A percentile compares a stretch with the other conserved stretches of the same genome.
Conservation (phyloP, 2,797 vertebrate genomes). For the Characodon lateralis region DNA sequence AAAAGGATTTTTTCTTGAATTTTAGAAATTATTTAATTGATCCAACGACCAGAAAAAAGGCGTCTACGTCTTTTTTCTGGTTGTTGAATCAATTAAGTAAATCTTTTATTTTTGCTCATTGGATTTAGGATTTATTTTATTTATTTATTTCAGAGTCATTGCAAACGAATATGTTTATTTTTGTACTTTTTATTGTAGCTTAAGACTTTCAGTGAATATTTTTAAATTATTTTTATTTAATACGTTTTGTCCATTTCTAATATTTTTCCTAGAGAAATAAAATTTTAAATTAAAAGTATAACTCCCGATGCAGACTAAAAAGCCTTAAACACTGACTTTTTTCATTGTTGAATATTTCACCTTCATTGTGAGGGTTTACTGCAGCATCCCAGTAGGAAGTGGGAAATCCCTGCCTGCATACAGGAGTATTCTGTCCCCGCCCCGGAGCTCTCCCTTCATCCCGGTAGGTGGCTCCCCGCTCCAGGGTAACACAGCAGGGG, state of each 20-base stretch:
- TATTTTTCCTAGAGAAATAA: not conserved
- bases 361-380: not conserved
- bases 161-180: too few species aligned
- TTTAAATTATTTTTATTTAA: too few species aligned
- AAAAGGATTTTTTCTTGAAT: not conserved
- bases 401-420: not conserved
- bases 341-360: not conserved
- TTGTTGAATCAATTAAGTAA: not conserved
- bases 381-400: not conserved
- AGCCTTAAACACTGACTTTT: not conserved
- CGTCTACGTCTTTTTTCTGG: not conserved
- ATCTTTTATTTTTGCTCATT: too few species aligned
- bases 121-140: too few species aligned
- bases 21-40: too few species aligned
- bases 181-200: too few species aligned
- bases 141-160: too few species aligned
- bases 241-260: not conserved
- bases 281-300: not conserved
- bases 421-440: conserved; percentile 25
- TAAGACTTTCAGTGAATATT: too few species aligned
- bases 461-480: conserved; percentile 78
- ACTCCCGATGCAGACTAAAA: not conserved
- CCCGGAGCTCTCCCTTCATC: conserved; percentile 46
- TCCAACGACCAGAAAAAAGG: too few species aligned
- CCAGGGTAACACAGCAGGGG: conserved; percentile 54